Percentiles rank a stretch among this genome's conserved stretches.
These are phyloP conservation scores for Sardinella longiceps DNA, from an alignment of 2,797 vertebrate species.

Conservation along the genomic window DNA sequence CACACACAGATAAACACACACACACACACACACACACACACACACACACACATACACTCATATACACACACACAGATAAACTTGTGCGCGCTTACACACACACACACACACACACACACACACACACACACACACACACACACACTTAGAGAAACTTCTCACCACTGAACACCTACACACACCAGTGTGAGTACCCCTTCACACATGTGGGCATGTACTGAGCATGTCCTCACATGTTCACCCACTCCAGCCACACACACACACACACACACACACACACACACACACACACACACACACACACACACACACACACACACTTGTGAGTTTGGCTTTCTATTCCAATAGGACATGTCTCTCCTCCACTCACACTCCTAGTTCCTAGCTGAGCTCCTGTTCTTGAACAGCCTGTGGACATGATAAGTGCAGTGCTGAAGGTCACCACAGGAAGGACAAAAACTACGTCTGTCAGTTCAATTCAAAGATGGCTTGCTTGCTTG, in stretches of 20 bases:
- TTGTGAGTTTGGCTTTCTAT: background rate
- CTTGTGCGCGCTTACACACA: background rate
- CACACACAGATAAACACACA: background rate
- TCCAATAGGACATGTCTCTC: background rate
- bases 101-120: background rate
- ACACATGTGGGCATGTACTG: background rate
- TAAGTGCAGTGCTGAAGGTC: background rate
- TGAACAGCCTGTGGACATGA: background rate
- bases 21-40: background rate
- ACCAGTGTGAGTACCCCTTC: background rate
- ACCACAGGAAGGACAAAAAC: no score
- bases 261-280: no score
- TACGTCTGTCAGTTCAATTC: no score
- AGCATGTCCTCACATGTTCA: background rate
- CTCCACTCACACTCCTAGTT: background rate
- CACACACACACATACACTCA: background rate
- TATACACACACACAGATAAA: background rate
- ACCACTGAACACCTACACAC: background rate
- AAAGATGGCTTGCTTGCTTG: no score
- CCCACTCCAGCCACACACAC: background rate
- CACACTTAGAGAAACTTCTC: background rate
- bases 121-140: slow-evolving; percentile 6
- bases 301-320: no score
- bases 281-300: no score
- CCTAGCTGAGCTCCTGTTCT: no score